These are phyloP conservation scores for Hiodon alosoides DNA, from an alignment of 2,113 vertebrate genomes.

Conservation along the genomic window DNA sequence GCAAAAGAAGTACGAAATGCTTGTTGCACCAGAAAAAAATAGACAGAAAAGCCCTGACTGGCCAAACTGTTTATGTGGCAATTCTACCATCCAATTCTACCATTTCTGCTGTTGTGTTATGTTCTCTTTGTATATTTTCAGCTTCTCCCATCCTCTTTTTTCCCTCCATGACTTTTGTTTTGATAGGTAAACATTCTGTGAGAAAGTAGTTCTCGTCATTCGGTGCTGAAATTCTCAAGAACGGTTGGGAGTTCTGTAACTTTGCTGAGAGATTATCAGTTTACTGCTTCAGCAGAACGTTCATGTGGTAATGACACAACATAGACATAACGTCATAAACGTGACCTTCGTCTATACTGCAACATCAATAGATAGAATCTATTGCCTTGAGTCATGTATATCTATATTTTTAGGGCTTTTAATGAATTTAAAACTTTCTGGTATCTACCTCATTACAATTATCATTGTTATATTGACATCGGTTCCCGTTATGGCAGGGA, in stretches of 20 bases:
- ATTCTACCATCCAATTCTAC: neutral
- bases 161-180: neutral
- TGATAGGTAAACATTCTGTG: neutral
- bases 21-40: neutral
- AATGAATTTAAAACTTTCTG: no score
- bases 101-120: neutral
- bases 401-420: no score
- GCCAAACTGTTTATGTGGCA: neutral
- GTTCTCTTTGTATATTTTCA: neutral
- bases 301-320: neutral
- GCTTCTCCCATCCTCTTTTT: neutral
- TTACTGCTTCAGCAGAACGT: neutral
- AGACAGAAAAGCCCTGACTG: neutral
- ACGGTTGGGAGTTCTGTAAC: neutral
- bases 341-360: no score
- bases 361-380: neutral
- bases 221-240: conserved; percentile 10
- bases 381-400: neutral
- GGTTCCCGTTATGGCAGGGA: no score
- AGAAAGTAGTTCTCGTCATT: neutral
- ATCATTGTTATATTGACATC: no score
- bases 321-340: no score
- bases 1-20: neutral
- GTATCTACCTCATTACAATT: no score
- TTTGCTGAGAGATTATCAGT: neutral